Base-by-base conservation (phyloP, 2,113 vertebrate species). In the Cyphomyrus discorhynchus region DNA sequence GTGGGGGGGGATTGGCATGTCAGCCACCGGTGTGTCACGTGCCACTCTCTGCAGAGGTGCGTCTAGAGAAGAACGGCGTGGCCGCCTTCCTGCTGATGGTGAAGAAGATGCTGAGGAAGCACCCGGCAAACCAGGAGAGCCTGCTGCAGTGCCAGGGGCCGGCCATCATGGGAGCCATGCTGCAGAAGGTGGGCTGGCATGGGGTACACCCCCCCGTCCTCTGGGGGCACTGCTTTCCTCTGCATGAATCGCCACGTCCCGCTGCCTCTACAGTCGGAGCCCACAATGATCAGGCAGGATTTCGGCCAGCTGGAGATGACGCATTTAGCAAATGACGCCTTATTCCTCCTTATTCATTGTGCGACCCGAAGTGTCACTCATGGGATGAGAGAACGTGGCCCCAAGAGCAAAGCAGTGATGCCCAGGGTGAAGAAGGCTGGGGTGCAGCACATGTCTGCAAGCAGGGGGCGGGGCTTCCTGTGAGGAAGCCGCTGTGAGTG, bases 11-110 rank as follows among this genome's bases (percentile, higher is more conserved):
- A 7, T 21, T 21, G 49, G 11, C 52, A 87, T 11, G 4, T 42
- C 19, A 10, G 53, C 87, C 0, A 5, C 0, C 0, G 27, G 21
- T 2, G 31, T 42, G 3, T 62, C 39, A 58, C 89, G 31, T 52
- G 11, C 87, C 9, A 1, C 82, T 50, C 56, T 49, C 85, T 8
- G 89, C 93, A 97, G 98, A 99, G 95, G 95, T 95, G 91, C 95
- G 97, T 74, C 95, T 99, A 92, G 98, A 99, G 94, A 97, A 92
- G 92, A 99, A 99, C 90, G 96, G 94, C 0, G 96, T 99, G 19
- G 98, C 98, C 0, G 97, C 98, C 24, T 99, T 99, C 93, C 96
- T 99, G 93, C 96, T 99, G 88, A 96, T 99, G 97, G 92, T 99
- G 92, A 98, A 98, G 93, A 99, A 99, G 94, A 95, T 99, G 92